Evolutionary conservation across 2,797 vertebrate genomes (phyloP), one percentile per base, ranked within the genome.

Genomic region (Pseudomugil tenellus): DNA sequence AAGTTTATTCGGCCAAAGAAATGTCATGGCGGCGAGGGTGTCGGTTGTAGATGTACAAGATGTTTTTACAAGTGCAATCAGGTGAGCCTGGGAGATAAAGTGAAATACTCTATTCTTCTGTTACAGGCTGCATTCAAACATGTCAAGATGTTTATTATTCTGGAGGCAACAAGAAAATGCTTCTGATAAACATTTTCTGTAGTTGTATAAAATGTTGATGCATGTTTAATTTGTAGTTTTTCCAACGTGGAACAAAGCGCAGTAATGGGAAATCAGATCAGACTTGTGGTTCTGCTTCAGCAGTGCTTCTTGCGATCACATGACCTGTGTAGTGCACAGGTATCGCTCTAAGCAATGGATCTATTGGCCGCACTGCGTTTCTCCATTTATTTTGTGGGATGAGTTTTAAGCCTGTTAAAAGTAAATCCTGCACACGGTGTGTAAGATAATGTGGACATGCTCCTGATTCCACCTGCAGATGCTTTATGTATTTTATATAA

Each of bases 401-500:
- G 57, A 76, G 62, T 34, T 51, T 75, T 83, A 60, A 73, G 79
- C 53, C 74, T 84, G 69, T 39, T 25, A 1, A 76, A 58, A 80
- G 78, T n/a, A n/a, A n/a, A n/a, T 81, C 60, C 35, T 59, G 52
- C 67, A 83, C 69, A 62, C 63, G 48, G 76, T 80, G 67, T 79
- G 64, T 85, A 66, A 78, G 80, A 88, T 76, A 79, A 74, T 77
- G 82, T 90, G 89, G 89, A 89, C 89, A 87, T 82, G 84, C 88
- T 89, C 68, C 84, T 73, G 76, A 85, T 80, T 74, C 82, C 92
- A 92, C 90, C 73, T 90, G 89, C 91, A 94, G 87, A 94, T 92
- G 90, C 92, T 94, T 88, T 95, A 95, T 93, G 92, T 93, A 94
- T 94, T 94, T 95, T 95, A 85, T 94, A 94, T 91, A 75, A 87